Conservation (phyloP, 2,888 invertebrate genomes). For the Acronicta aceris region DNA sequence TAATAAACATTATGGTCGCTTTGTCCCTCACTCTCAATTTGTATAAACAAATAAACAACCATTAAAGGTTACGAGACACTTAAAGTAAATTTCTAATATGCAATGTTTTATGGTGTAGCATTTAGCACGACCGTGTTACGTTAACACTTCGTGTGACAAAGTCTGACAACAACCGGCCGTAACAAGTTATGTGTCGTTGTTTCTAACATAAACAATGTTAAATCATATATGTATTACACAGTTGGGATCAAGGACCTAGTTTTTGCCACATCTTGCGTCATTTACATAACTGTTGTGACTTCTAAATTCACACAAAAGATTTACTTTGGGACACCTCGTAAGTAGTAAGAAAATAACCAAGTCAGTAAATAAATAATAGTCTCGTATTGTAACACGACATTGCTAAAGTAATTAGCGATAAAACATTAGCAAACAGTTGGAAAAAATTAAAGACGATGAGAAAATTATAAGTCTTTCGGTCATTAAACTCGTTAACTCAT, state of each 20-base stretch:
- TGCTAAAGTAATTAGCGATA: slow-evolving; percentile 16
- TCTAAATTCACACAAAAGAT: slow-evolving; percentile 20
- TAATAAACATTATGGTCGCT: too few species aligned
- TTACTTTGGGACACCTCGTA: slow-evolving; percentile 4
- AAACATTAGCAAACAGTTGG: slow-evolving; percentile 7
- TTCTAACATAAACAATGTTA: slow-evolving; percentile 27
- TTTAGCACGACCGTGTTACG: slow-evolving; percentile 27
- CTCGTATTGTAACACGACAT: slow-evolving; percentile 14
- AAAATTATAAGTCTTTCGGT: slow-evolving; percentile 14
- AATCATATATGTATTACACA: slow-evolving; percentile 33
- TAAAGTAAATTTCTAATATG: slow-evolving; percentile 21
- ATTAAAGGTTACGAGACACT: background rate
- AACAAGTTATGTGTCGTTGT: slow-evolving; percentile 23
- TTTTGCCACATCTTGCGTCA: slow-evolving; percentile 20
- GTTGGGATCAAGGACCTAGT: slow-evolving; percentile 28
- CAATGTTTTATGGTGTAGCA: slow-evolving; percentile 24
- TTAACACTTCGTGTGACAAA: slow-evolving; percentile 27
- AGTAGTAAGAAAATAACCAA: slow-evolving; percentile 22
- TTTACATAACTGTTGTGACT: slow-evolving; percentile 41
- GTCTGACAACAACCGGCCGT: slow-evolving; percentile 27
- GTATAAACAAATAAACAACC: background rate
- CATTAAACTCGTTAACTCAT: slow-evolving; percentile 30
- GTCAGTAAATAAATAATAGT: slow-evolving; percentile 5
- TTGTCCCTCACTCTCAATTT: too few species aligned
- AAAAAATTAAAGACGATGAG: slow-evolving; percentile 13